Base-by-base conservation (phyloP, 2,888 invertebrate species). In the Harmothoe impar region DNA sequence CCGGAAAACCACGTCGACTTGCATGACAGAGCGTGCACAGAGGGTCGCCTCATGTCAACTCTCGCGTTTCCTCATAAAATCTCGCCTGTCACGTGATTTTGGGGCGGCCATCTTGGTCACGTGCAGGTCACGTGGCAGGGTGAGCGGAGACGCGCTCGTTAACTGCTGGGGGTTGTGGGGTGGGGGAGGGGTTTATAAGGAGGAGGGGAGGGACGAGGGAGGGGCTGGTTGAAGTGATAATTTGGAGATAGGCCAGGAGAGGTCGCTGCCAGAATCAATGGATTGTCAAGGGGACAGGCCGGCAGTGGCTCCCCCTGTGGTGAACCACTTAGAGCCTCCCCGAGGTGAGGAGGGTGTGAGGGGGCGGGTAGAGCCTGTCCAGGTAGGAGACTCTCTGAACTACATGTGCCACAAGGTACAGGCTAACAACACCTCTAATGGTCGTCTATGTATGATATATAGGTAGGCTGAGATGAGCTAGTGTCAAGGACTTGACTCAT, bases 11-110 rank as follows among this genome's bases (percentile, higher is more conserved):
- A 62, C 62, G 62, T 62, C 62, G 20, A n/a, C 62, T 62, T n/a
- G 62, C 62, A 62, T 62, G 62, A 62, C 62, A 62, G 62, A n/a
- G 62, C 62, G 62, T n/a, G 23, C 62, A n/a, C 62, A 20, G n/a
- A 62, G 62, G 23, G 23, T n/a, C 20, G 62, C 62, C 62, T n/a
- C 62, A 43, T n/a, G 62, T 62, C 62, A 62, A 62, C 62, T 62
- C 62, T n/a, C 62, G n/a, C n/a, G 62, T 62, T 62, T 62, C 62
- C 62, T 62, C 62, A n/a, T 62, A 62, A 62, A 62, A 62, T 62
- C 25, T 29, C 72, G 25, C 72, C 7, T 29, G 15, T 72, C 72
- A 72, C 72, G 72, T 72, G 72, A 72, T 25, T 25, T 43, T 62
- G 25, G 15, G 72, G 72, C 25, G 72, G 72, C 72, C 72, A 72